Base-by-base conservation (phyloP, 2,888 invertebrate genomes). In the Cybosia mesomella region DNA sequence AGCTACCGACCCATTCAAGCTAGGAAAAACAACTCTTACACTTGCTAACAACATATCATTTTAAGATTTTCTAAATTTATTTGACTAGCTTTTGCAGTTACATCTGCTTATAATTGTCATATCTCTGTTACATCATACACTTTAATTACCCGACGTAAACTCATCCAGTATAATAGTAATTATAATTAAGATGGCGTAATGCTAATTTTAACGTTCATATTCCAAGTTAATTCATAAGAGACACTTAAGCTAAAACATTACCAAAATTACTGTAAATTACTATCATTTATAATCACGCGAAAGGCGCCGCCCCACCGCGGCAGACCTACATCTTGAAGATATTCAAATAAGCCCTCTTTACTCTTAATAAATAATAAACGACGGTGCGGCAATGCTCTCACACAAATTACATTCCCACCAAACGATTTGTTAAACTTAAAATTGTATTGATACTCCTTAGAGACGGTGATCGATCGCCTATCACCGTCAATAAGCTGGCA, bases 401-500 rank as follows among this genome's bases (percentile, higher is more conserved):
- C 76, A 79, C 80, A 91, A 92, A 92, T 92, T 92, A 88, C 86
- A 89, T 90, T 89, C 83, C 73, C 70, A 72, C 71, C 71, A 76
- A 89, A 91, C 90, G 90, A 90, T 92, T 92, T 90, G 90, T 90
- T 90, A 88, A 81, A 84, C 79, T 82, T 83, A 83, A 87, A 86
- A 88, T 87, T 84, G 87, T 80, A 79, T 80, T 72, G 83, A 76
- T 78, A 74, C 72, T 76, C 83, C 62, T 61, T 21, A 39, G 77
- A 70, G 83, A 70, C 34, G 34, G 74, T 92, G 92, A 92, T 90
- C 91, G 91, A 92, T 92, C 85, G 83, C 66, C 81, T 85, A 91
- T 90, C 88, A 88, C 79, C 84, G 89, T 89, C 90, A 86, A 88
- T 88, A 80, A 79, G 39, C 36, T 59, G 59, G 66, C 61, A 73